Base-by-base conservation (phyloP, 2,888 invertebrate species). In the Aquatica leii region DNA sequence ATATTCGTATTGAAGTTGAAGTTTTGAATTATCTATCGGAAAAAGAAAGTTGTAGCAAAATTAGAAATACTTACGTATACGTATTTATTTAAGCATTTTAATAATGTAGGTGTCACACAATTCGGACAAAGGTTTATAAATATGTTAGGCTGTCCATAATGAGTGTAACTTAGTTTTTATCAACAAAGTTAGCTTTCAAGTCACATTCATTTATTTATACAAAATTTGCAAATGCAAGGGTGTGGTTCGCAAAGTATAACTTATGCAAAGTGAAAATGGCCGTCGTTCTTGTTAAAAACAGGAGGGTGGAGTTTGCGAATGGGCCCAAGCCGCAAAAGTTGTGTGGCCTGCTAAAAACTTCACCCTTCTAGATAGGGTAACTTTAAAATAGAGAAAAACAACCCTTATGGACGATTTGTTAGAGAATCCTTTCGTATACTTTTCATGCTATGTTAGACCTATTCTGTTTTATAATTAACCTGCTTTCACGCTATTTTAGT, bases 241-340 rank as follows among this genome's bases (percentile, higher is more conserved):
- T 79, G 79, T 79, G 79, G 79, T 78, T 73, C 73, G 77, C 76
- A 80, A 65, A 61, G 62, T 59, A 62, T 81, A 80, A 81, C 78
- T 81, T 81, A 81, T 81, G 80, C 80, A 78, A 78, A 80, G 81
- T 80, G 73, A 74, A 75, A 75, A 75, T 75, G 75, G 75, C 75
- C 80, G 81, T 76, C 80, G 73, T 70, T 69, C 73, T 76, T 77
- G 76, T 74, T 80, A 79, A 80, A 81, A 81, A 81, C 78, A 78
- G 76, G 79, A 78, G 78, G 81, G 80, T 79, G 80, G 80, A 80
- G 79, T 77, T 76, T 75, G 71, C 71, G 78, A 73, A 73, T 74
- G 79, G 78, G 77, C 74, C 78, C 74, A 78, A 79, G 80, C 81
- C 80, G 73, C 81, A 81, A 80, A 81, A 81, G 80, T 81, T 81